These are phyloP conservation scores for Spisula solida DNA, from an alignment of 2,888 invertebrate genomes.

Conservation along the genomic window DNA sequence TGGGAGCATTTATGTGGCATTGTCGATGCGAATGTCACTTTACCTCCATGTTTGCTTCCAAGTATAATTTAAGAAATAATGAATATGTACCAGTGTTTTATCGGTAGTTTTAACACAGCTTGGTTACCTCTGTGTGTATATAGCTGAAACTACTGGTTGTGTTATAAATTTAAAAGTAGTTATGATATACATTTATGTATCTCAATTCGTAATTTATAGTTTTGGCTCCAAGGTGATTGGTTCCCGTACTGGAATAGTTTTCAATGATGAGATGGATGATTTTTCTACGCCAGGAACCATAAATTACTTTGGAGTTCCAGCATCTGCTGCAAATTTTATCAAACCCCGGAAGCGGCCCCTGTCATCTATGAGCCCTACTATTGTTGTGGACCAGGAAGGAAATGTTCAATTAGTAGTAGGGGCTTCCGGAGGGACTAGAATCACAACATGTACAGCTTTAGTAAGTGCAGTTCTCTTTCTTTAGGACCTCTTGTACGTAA, in stretches of 20 bases:
- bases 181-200: no score
- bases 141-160: no score
- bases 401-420: constrained; percentile 92
- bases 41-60: no score
- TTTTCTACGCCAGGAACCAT: constrained; percentile 91
- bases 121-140: no score
- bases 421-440: constrained; percentile 96
- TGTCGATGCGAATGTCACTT: no score
- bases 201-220: constrained; percentile 88
- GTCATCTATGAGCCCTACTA: constrained; percentile 96
- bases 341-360: constrained; percentile 94
- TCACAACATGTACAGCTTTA: constrained; percentile 92
- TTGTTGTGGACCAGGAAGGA: constrained; percentile 91
- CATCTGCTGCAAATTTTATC: constrained; percentile 95
- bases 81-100: no score
- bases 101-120: no score
- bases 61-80: no score
- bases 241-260: constrained; percentile 91
- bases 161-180: no score
- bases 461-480: no score
- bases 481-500: no score
- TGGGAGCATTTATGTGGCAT: no score
- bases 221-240: constrained; percentile 92
- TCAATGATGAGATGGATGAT: constrained; percentile 97
- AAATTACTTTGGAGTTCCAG: constrained; percentile 87